Evolutionary conservation across 2,797 vertebrate species (phyloP).

Genomic region (Odontamblyopus lacepedii): DNA sequence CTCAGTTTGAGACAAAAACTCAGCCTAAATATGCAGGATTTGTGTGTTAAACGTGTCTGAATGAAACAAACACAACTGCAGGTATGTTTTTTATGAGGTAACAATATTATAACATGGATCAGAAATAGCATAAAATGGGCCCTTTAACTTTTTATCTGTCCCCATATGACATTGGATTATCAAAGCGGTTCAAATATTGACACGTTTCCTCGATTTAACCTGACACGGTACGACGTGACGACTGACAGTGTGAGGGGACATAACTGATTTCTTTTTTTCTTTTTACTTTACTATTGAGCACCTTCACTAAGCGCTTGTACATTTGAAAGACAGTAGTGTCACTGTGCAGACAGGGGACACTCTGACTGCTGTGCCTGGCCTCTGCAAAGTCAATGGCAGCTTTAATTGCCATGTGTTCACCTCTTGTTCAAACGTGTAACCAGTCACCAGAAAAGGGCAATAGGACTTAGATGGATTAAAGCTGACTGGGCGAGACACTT

Average conservation of each 20-base stretch:
- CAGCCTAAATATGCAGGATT: too few relatives aligned
- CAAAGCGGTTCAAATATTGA: neutral
- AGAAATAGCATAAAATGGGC: too few relatives aligned
- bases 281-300: neutral
- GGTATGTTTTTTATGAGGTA: too few relatives aligned
- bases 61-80: too few relatives aligned
- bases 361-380: neutral
- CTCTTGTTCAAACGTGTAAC: neutral
- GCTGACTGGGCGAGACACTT: neutral
- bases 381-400: neutral
- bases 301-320: neutral
- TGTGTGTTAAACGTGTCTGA: too few relatives aligned
- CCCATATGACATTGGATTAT: neutral
- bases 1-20: too few relatives aligned
- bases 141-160: too few relatives aligned
- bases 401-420: neutral
- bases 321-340: constrained; percentile 1
- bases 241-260: neutral
- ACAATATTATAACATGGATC: too few relatives aligned
- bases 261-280: neutral
- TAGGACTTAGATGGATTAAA: neutral
- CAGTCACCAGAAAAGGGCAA: neutral
- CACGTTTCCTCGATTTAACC: neutral
- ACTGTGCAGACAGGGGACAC: neutral
- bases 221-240: neutral